Evolutionary conservation across 2,797 vertebrate species (phyloP).

Genomic region (Bucorvus abyssinicus): DNA sequence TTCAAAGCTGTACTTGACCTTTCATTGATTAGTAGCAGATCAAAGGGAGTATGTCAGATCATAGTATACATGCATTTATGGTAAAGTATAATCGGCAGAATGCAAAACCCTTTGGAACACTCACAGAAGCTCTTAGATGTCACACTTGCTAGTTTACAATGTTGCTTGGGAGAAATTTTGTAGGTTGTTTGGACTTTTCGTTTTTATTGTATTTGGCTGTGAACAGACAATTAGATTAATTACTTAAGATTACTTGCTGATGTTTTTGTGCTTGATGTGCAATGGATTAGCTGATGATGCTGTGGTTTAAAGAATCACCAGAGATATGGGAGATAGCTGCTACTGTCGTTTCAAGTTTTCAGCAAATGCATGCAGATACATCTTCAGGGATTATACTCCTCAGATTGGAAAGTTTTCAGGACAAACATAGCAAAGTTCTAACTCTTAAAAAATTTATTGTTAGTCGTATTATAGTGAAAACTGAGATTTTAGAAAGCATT

Average conservation of each 20-base stretch:
- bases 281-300: not conserved
- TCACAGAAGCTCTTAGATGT: not conserved
- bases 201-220: not conserved
- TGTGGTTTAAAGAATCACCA: not conserved
- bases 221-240: not conserved
- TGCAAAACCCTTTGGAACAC: not conserved
- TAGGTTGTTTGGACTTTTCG: not conserved
- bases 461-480: not conserved
- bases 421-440: not conserved
- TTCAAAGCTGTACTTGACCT: not conserved
- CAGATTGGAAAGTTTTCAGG: not conserved
- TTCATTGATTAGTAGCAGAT: not conserved
- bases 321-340: not conserved
- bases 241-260: not conserved
- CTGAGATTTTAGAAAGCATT: not conserved
- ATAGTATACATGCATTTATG: fast-evolving
- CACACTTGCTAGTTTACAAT: not conserved
- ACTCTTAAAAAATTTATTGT: not conserved
- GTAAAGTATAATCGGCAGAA: not conserved
- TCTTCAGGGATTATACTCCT: not conserved
- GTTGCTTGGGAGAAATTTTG: not conserved
- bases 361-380: not conserved
- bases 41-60: not conserved
- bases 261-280: not conserved
- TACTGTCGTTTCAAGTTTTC: not conserved